Evolutionary conservation across 1,140 invertebrate genomes (phyloP).

Genomic region (Heliconius congener): DNA sequence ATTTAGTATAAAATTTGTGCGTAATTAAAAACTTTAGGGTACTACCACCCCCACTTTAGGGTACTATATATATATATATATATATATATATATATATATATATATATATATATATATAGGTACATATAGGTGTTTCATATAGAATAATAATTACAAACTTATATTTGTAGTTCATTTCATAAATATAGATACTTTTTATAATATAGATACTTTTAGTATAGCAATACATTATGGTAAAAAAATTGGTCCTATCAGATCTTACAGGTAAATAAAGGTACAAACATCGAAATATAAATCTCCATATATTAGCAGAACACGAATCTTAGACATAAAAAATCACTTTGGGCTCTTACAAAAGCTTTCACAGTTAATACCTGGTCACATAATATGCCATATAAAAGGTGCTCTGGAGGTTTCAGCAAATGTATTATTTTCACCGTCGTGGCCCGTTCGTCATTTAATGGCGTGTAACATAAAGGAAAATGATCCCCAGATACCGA

Average conservation of each 20-base stretch:
- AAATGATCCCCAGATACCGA: conserved; percentile 38
- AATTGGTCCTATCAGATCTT: background rate
- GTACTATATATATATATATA: too few relatives aligned
- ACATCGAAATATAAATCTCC: background rate
- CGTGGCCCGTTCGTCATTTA: conserved; percentile 22
- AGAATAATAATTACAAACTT: too few relatives aligned
- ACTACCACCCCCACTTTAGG: too few relatives aligned
- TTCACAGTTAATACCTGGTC: background rate
- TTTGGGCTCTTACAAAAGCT: background rate
- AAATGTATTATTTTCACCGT: conserved; percentile 35
- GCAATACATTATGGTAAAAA: too few relatives aligned
- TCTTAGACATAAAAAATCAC: background rate
- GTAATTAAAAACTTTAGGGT: too few relatives aligned
- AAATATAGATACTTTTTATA: too few relatives aligned
- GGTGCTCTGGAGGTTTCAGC: background rate
- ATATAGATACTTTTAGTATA: too few relatives aligned
- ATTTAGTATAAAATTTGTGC: too few relatives aligned
- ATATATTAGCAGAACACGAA: background rate
- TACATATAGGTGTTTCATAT: too few relatives aligned
- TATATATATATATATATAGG: too few relatives aligned
- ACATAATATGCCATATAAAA: background rate
- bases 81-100: too few relatives aligned
- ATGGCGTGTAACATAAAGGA: conserved; percentile 39
- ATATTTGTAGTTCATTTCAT: too few relatives aligned
- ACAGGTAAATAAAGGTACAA: background rate